Evolutionary conservation across 1,140 invertebrate genomes (phyloP).

Genomic region (Eriocheir sinensis): DNA sequence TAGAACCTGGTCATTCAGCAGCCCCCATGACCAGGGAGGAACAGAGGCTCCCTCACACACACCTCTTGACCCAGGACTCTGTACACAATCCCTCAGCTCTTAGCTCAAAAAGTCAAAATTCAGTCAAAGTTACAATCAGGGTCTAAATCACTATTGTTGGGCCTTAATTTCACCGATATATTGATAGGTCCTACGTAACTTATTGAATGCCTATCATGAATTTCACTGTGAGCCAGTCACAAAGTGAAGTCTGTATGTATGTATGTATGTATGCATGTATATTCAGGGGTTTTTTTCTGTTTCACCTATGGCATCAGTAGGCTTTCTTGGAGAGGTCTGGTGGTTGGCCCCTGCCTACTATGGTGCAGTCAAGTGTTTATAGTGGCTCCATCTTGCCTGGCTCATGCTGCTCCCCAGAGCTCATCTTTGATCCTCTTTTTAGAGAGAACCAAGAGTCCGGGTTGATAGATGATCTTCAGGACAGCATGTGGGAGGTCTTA

Average conservation of each 20-base stretch:
- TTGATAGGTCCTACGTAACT: not conserved
- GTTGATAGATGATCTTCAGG: too few species aligned
- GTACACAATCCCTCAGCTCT: not conserved
- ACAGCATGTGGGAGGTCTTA: too few species aligned
- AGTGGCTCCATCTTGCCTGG: too few species aligned
- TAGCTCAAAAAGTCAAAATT: not conserved
- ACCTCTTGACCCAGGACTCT: not conserved
- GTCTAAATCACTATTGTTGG: not conserved
- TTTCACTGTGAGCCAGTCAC: not conserved
- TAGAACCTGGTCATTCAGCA: not conserved
- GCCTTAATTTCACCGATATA: not conserved
- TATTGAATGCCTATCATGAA: not conserved
- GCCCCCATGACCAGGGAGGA: not conserved
- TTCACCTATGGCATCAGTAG: too few species aligned
- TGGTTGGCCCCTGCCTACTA: too few species aligned
- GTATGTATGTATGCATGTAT: not conserved
- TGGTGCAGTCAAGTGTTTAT: too few species aligned
- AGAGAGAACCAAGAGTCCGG: too few species aligned
- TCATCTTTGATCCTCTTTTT: too few species aligned
- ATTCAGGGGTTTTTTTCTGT: too few species aligned
- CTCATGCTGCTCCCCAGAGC: too few species aligned
- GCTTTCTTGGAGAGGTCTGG: too few species aligned
- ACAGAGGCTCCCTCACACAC: conserved; percentile 10
- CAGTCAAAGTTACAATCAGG: not conserved
- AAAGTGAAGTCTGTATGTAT: not conserved